Evolutionary conservation across 2,888 invertebrate species (phyloP).

Genomic region (Phlogophora meticulosa): DNA sequence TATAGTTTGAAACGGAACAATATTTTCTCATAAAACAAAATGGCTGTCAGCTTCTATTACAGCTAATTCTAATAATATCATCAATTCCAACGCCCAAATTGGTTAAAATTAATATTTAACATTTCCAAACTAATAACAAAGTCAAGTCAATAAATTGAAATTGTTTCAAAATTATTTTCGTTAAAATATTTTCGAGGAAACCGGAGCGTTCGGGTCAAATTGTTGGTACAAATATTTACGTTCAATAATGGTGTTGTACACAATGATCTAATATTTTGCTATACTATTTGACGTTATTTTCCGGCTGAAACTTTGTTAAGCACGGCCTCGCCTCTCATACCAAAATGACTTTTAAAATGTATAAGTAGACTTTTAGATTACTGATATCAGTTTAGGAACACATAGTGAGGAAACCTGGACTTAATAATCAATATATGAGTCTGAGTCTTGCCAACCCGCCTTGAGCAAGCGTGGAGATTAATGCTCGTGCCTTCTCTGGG

Average conservation of each 20-base stretch:
- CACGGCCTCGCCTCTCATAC: too few relatives aligned
- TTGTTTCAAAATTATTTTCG: conserved; percentile 37
- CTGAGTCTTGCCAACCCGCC: too few relatives aligned
- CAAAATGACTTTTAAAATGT: too few relatives aligned
- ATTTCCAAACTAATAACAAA: conserved; percentile 42
- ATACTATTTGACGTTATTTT: neutral
- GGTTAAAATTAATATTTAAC: conserved; percentile 30
- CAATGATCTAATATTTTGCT: conserved; percentile 15
- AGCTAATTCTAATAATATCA: conserved; percentile 14
- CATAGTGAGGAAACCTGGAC: too few relatives aligned
- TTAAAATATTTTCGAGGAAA: conserved; percentile 20
- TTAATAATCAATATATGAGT: too few relatives aligned
- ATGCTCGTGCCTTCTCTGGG: too few relatives aligned
- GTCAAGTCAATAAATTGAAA: conserved; percentile 37
- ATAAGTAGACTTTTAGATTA: too few relatives aligned
- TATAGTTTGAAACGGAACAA: neutral
- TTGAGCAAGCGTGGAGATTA: too few relatives aligned
- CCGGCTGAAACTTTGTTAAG: too few relatives aligned
- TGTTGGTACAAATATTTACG: conserved; percentile 4
- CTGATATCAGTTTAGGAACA: too few relatives aligned
- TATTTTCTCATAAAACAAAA: conserved; percentile 12
- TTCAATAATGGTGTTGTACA: conserved; percentile 3
- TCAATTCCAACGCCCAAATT: conserved; percentile 15
- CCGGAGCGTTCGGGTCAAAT: neutral
- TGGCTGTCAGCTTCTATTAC: neutral